Percentiles rank a stretch among this genome's conserved stretches.
These are phyloP conservation scores for Spinus pinus DNA, from an alignment of 2,797 vertebrate genomes.

Conservation along the genomic window DNA sequence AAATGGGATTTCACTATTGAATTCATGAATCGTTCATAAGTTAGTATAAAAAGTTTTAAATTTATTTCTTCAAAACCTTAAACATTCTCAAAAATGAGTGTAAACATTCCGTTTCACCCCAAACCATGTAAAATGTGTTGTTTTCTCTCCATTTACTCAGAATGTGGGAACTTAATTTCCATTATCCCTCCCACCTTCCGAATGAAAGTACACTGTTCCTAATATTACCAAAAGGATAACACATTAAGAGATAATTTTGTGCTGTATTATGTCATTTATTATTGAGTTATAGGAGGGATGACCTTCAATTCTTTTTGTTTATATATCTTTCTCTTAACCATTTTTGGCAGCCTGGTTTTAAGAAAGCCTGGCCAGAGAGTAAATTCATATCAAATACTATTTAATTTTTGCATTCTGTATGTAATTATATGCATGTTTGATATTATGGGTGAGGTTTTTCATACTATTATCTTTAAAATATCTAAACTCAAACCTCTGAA, in stretches of 20 bases:
- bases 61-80: neutral
- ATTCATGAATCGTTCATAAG: constrained; percentile 9
- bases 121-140: neutral
- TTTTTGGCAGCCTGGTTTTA: constrained; percentile 29
- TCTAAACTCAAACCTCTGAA: neutral
- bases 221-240: neutral
- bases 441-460: constrained; percentile 2
- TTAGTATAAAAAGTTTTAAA: neutral
- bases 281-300: neutral
- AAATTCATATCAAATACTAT: constrained; percentile 2
- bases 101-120: neutral
- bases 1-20: constrained; percentile 11
- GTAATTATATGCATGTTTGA: constrained; percentile 1
- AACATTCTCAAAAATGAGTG: neutral
- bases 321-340: neutral
- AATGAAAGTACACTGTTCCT: neutral
- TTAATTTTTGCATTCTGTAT: constrained; percentile 41
- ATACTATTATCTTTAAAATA: neutral
- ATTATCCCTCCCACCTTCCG: neutral
- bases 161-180: neutral
- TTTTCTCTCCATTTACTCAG: neutral
- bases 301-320: neutral
- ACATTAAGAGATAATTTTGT: neutral
- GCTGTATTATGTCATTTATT: neutral
- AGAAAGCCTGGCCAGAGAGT: neutral